Conservation (phyloP, 2,113 vertebrate species). For the Benitochromis conjunctus region DNA sequence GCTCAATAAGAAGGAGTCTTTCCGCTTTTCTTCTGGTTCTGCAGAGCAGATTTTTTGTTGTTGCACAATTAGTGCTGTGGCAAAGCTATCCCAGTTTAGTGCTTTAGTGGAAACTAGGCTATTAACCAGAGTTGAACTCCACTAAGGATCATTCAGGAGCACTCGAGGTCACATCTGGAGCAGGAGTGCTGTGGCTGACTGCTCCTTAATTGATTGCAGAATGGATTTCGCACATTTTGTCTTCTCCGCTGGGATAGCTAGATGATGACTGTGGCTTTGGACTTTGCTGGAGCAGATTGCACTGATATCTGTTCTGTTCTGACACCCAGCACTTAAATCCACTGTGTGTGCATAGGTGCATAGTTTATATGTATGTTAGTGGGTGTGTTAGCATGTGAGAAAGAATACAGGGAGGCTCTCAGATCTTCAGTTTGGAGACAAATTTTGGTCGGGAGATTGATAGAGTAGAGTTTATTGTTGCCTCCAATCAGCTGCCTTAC, state of each 20-base stretch:
- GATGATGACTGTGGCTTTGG: constrained; percentile 54
- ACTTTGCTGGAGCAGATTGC: constrained; percentile 57
- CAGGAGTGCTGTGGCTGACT: constrained; percentile 29
- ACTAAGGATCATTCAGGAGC: constrained; percentile 16
- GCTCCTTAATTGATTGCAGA: constrained; percentile 60
- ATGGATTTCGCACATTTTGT: constrained; percentile 64
- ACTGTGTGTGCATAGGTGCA: background rate
- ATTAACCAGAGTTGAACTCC: constrained; percentile 9
- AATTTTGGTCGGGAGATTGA: constrained; percentile 50
- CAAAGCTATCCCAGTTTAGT: background rate
- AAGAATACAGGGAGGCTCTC: background rate
- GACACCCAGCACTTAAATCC: constrained; percentile 15
- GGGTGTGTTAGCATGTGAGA: background rate
- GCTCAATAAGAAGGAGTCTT: background rate
- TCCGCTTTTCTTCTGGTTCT: background rate
- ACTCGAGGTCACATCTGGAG: constrained; percentile 46
- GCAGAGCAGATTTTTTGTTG: background rate
- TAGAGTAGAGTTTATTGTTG: constrained; percentile 55
- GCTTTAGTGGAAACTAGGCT: background rate
- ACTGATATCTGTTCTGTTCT: constrained; percentile 47
- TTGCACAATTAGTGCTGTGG: background rate
- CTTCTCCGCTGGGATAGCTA: constrained; percentile 36
- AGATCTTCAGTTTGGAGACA: constrained; percentile 44
- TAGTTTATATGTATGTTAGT: background rate
- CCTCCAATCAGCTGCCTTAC: constrained; percentile 59